phyloP scores from a whole-genome alignment of 1,140 invertebrate species.

The Scaptomyza graminum region DNA sequence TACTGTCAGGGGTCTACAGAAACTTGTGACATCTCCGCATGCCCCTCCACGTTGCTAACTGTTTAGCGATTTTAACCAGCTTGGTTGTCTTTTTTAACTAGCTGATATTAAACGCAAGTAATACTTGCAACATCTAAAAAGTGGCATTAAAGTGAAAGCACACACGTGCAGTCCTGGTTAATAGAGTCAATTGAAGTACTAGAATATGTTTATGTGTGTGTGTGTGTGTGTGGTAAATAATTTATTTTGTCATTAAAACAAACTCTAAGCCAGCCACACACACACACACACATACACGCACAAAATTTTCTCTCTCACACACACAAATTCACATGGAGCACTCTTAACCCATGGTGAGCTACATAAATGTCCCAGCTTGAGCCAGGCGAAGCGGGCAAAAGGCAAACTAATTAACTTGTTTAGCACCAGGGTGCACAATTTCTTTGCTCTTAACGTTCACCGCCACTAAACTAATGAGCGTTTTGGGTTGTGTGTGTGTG shows the following conservation, averaged over 20 bases:
- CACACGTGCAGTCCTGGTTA: slow-evolving; percentile 36
- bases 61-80: background rate
- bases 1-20: slow-evolving; percentile 1
- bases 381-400: slow-evolving; percentile 42
- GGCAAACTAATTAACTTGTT: slow-evolving; percentile 80
- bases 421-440: slow-evolving; percentile 67
- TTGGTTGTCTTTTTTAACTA: slow-evolving; percentile 1
- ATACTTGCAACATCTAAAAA: slow-evolving; percentile 58
- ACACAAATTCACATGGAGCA: background rate
- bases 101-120: slow-evolving; percentile 61
- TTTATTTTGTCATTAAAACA: slow-evolving; percentile 81
- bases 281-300: background rate
- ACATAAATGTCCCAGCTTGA: slow-evolving; percentile 46
- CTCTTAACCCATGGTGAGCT: slow-evolving; percentile 38
- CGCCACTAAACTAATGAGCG: slow-evolving; percentile 67
- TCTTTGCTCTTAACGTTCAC: slow-evolving; percentile 55
- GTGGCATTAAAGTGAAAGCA: slow-evolving; percentile 52
- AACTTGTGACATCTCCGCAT: background rate
- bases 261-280: slow-evolving; percentile 55
- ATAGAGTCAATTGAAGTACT: slow-evolving; percentile 72
- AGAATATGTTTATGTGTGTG: slow-evolving; percentile 13
- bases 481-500: slow-evolving; percentile 22
- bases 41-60: slow-evolving; percentile 8
- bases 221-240: slow-evolving; percentile 61
- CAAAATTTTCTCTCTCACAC: no score